phyloP scores from a whole-genome alignment of 2,888 invertebrate species.

The Hymenopus coronatus region DNA sequence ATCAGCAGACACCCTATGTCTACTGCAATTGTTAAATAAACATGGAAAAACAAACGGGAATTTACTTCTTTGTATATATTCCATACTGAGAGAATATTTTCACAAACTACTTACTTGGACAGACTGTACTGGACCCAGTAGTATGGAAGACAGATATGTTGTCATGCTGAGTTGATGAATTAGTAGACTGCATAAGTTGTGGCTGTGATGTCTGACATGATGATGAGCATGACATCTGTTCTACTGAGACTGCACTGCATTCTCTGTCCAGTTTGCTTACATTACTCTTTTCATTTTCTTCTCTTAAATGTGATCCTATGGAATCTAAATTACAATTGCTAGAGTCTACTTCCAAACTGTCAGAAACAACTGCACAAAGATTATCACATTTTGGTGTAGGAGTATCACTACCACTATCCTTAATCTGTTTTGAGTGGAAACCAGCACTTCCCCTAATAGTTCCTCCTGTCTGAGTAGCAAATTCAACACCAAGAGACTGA shows the following conservation, averaged over 20 bases:
- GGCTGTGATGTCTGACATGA: not conserved
- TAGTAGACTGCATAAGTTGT: not conserved
- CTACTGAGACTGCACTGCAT: not conserved
- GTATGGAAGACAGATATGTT: not conserved
- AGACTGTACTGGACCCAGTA: not conserved
- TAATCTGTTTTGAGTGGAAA: not conserved
- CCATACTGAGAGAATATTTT: not conserved
- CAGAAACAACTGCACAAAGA: not conserved
- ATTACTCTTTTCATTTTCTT: not conserved
- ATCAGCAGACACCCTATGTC: too few relatives aligned
- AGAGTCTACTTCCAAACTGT: not conserved
- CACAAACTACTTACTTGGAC: constrained; percentile 10
- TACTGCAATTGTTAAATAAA: not conserved
- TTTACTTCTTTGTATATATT: not conserved
- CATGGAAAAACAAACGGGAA: not conserved
- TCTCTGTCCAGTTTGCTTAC: not conserved
- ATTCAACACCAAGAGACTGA: constrained; percentile 9
- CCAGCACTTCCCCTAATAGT: not conserved
- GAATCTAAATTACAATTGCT: not conserved
- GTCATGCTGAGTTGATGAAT: not conserved
- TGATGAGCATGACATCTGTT: not conserved
- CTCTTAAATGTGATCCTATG: not conserved
- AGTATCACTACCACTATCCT: not conserved
- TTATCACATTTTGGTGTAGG: not conserved
- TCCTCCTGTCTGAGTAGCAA: not conserved